Conservation (phyloP, 1,140 invertebrate species). For the Heliconius melpomene region DNA sequence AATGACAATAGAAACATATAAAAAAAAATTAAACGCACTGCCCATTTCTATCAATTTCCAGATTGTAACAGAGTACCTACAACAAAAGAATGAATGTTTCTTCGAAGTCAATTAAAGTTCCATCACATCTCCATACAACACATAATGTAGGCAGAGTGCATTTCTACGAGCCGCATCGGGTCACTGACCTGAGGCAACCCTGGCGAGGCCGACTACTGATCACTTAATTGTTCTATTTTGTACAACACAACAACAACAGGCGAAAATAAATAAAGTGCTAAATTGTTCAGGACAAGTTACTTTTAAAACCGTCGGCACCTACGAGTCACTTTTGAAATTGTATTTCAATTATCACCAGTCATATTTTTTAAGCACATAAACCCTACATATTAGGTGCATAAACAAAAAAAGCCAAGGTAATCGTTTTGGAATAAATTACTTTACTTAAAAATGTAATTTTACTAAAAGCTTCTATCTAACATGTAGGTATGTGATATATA, state of each 20-base stretch:
- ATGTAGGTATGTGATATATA: too few relatives aligned
- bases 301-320: too few relatives aligned
- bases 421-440: too few relatives aligned
- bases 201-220: constrained; percentile 25
- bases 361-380: too few relatives aligned
- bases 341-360: too few relatives aligned
- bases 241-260: constrained; percentile 2
- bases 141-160: constrained; percentile 4
- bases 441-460: too few relatives aligned
- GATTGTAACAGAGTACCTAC: background rate
- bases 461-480: too few relatives aligned
- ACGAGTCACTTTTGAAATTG: too few relatives aligned
- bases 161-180: constrained; percentile 15
- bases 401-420: too few relatives aligned
- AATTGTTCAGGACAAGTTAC: background rate
- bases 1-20: background rate
- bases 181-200: constrained; percentile 31
- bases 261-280: background rate
- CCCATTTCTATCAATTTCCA: background rate
- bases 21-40: background rate
- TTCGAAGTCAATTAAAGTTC: constrained; percentile 11
- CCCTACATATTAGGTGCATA: too few relatives aligned
- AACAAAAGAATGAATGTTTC: background rate
- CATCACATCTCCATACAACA: constrained; percentile 14
- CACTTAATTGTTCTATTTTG: constrained; percentile 42